phyloP scores from a whole-genome alignment of 2,888 invertebrate genomes.

The Eudemis profundana region DNA sequence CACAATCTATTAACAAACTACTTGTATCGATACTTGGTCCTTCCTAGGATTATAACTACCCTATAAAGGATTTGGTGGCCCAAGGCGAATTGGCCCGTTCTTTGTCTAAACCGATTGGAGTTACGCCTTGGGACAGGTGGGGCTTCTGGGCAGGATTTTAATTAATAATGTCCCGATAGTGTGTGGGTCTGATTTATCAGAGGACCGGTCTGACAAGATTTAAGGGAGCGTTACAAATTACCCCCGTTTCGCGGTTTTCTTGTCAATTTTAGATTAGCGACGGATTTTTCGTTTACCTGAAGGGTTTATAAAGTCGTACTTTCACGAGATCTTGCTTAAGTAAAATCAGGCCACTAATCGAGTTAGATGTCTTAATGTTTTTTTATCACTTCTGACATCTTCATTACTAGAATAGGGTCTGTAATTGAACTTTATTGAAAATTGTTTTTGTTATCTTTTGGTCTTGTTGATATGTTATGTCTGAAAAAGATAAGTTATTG shows the following conservation, averaged over 20 bases:
- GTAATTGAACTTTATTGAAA: no score
- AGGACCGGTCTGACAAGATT: conserved; percentile 47
- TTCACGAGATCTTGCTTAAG: neutral
- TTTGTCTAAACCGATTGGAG: conserved; percentile 70
- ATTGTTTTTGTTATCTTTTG: no score
- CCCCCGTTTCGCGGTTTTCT: conserved; percentile 25
- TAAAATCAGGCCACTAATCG: neutral
- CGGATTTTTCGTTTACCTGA: neutral
- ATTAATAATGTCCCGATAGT: conserved; percentile 82
- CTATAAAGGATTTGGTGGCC: conserved; percentile 73
- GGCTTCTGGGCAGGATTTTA: conserved; percentile 77
- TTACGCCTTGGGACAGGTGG: conserved; percentile 77
- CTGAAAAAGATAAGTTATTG: conserved; percentile 22
- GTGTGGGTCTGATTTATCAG: conserved; percentile 63
- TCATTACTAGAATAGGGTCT: no score
- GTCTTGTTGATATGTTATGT: conserved; percentile 9
- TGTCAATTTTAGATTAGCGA: conserved; percentile 6
- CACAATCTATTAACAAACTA: conserved; percentile 38
- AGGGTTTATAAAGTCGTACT: neutral
- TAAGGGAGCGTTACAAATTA: conserved; percentile 45
- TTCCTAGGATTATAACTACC: conserved; percentile 71
- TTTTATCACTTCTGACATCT: neutral
- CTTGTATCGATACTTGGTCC: conserved; percentile 76
- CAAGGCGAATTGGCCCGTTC: conserved; percentile 69
- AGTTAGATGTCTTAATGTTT: neutral